Evolutionary conservation across 2,888 invertebrate species (phyloP), one percentile per base, ranked within the genome.

Genomic region (Orthosia gothica): DNA sequence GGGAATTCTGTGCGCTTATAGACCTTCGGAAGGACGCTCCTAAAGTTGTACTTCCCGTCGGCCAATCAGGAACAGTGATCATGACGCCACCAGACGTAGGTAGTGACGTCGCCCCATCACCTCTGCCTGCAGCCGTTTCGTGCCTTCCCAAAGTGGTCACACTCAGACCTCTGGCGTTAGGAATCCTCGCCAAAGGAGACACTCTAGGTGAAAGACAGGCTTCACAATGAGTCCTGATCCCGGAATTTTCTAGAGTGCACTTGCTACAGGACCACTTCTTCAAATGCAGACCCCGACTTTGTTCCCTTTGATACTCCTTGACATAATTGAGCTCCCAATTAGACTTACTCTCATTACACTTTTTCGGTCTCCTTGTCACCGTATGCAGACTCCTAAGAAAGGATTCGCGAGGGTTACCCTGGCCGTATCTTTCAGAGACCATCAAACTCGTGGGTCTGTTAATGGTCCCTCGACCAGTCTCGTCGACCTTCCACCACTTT

Each of bases 241-340:
- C 97, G 68, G 97, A 97, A 94, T 98, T 98, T 84, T 98, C 97
- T 52, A 98, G 93, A 0, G 98, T 98, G 91, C 98, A 98, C 88
- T 98, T 97, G 85, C 97, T 97, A 89, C 98, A 98, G 18, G 97
- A 97, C 98, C 98, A 98, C 67, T 97, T 97, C 85, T 96, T 96
- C 84, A 95, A 89, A 89, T 96, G 95, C 67, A 95, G 80, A 45
- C 92, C 94, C 75, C 88, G 94, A 75, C 95, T 95, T 84, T 96
- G 95, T 79, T 96, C 96, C 70, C 92, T 92, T 76, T 96, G 96
- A 81, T 96, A 97, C 58, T 96, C 95, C 76, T 96, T 95, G 1
- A 95, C 94, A 83, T 96, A 96, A 89, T 95, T 95, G 72, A 96
- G 82, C 79, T 97, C 96, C 96, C 96, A 96, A 89, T 96, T 96